Evolutionary conservation across 1,140 invertebrate genomes (phyloP).

Genomic region (Eulimnadia texana): DNA sequence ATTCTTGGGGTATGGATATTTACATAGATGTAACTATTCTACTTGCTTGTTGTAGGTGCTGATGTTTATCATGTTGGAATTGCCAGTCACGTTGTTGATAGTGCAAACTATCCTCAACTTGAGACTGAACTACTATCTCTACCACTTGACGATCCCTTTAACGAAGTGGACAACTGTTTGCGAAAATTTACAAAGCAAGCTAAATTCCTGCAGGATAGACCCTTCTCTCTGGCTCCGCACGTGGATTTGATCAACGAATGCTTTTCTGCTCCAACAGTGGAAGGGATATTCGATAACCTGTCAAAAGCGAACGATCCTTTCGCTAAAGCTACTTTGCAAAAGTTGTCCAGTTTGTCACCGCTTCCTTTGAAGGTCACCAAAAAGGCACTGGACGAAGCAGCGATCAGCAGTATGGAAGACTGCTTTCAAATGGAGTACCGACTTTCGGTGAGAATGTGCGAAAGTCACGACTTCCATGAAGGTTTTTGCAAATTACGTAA

Average conservation of each 20-base stretch:
- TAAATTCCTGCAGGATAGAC: conserved; percentile 16
- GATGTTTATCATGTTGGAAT: conserved; percentile 82
- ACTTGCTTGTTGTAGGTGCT: conserved; percentile 38
- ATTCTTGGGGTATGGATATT: no score
- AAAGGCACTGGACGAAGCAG: conserved; percentile 56
- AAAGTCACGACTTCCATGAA: conserved; percentile 79
- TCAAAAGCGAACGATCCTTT: conserved; percentile 56
- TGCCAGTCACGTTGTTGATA: conserved; percentile 78
- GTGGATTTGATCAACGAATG: conserved; percentile 65
- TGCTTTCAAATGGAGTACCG: conserved; percentile 86
- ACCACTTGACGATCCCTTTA: conserved; percentile 26
- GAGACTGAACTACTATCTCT: conserved; percentile 42
- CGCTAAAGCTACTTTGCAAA: conserved; percentile 42
- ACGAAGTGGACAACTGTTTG: conserved; percentile 31
- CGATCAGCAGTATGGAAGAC: conserved; percentile 55
- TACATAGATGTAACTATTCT: no score
- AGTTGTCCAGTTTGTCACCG: conserved; percentile 73
- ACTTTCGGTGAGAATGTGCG: conserved; percentile 48
- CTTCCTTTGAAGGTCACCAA: conserved; percentile 82
- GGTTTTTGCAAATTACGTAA: conserved; percentile 38
- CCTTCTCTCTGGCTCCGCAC: conserved; percentile 55
- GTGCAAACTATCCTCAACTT: conserved; percentile 46
- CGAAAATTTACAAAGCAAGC: conserved; percentile 23
- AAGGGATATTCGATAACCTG: conserved; percentile 66
- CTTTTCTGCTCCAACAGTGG: conserved; percentile 58